Conservation (phyloP, 1,140 invertebrate genomes). For the Monochamus saltuarius region DNA sequence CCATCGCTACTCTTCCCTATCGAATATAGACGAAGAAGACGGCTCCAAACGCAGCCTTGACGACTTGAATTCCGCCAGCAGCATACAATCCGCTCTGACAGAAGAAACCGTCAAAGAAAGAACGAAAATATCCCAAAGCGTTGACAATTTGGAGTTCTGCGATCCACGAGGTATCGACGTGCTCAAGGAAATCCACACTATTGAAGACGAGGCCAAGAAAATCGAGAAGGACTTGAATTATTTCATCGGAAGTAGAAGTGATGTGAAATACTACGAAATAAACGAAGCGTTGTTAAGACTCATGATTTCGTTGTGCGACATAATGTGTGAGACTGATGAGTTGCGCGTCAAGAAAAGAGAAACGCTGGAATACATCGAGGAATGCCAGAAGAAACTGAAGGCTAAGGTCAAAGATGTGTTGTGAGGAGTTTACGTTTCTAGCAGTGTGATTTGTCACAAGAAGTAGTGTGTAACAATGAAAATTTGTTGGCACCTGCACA, state of each 20-base stretch:
- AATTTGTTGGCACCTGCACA: no score
- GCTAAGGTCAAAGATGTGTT: constrained; percentile 8
- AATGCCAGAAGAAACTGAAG: constrained; percentile 28
- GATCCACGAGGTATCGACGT: constrained; percentile 21
- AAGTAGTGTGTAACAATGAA: no score
- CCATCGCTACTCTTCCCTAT: no score
- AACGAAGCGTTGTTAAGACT: constrained; percentile 28
- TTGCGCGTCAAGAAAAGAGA: constrained; percentile 24
- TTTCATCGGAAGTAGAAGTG: constrained; percentile 23
- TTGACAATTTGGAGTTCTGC: constrained; percentile 14
- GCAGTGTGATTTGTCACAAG: no score
- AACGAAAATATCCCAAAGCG: neutral
- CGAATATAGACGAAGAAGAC: neutral
- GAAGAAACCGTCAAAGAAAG: neutral
- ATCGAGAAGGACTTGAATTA: constrained; percentile 25
- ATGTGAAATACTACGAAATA: constrained; percentile 32
- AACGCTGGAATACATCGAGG: constrained; percentile 23
- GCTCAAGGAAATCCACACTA: constrained; percentile 2
- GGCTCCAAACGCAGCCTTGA: neutral
- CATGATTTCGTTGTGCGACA: constrained; percentile 23
- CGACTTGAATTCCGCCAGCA: neutral
- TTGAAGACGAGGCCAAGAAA: constrained; percentile 23
- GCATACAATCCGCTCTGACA: neutral
- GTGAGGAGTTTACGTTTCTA: no score
- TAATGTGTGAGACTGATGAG: constrained; percentile 22